phyloP scores from a whole-genome alignment of 2,113 vertebrate species.

The Brienomyrus brachyistius region DNA sequence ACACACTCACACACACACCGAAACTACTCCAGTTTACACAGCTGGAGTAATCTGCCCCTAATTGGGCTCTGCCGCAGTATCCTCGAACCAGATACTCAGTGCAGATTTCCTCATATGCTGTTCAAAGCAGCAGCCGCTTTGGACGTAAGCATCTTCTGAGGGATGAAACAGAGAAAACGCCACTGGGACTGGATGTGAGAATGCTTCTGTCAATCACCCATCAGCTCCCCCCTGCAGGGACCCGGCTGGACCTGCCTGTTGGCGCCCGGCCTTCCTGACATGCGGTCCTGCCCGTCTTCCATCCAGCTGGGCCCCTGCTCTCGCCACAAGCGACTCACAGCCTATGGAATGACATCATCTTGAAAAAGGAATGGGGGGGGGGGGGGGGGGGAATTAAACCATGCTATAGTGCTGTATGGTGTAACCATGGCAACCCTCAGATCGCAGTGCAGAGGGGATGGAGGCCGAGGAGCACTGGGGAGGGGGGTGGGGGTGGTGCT shows the following conservation, averaged over 20 bases:
- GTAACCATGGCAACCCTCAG: slow-evolving; percentile 52
- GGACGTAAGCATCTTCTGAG: background rate
- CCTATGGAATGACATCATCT: slow-evolving; percentile 44
- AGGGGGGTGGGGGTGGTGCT: background rate
- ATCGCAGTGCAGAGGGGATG: slow-evolving; percentile 31
- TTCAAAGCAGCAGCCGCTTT: background rate
- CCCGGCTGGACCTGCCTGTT: background rate
- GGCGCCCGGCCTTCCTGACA: background rate
- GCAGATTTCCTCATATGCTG: background rate
- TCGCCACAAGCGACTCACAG: background rate
- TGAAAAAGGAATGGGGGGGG: slow-evolving; percentile 37
- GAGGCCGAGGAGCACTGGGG: slow-evolving; percentile 37
- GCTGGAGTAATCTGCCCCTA: background rate
- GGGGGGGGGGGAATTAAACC: slow-evolving; percentile 16
- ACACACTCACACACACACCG: background rate
- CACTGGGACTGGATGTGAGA: background rate
- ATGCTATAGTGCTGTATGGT: slow-evolving; percentile 42
- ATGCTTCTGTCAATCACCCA: background rate
- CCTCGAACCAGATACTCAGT: background rate
- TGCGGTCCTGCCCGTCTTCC: background rate
- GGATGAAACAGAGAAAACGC: background rate
- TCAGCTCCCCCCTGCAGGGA: no score
- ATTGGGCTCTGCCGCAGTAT: background rate
- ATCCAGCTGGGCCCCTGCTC: background rate
- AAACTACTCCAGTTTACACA: background rate